phyloP scores from a whole-genome alignment of 2,113 vertebrate genomes.

The Agapornis roseicollis region DNA sequence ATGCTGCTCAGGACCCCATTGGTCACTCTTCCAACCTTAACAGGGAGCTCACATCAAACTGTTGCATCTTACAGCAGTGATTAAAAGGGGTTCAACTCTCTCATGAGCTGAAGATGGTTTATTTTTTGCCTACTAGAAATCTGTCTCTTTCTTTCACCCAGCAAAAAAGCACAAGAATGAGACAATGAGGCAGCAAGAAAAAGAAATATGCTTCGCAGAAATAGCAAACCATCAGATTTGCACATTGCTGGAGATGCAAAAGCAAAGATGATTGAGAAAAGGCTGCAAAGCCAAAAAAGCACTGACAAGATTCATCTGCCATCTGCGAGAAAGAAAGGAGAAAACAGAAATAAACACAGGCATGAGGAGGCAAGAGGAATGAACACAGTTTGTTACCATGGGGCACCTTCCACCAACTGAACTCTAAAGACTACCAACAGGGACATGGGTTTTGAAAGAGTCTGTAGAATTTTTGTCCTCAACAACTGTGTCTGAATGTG shows the following conservation, averaged over 20 bases:
- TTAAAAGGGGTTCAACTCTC: slow-evolving; percentile 18
- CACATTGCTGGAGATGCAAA: slow-evolving; percentile 47
- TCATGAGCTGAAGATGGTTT: not conserved
- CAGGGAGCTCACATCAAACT: not conserved
- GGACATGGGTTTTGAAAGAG: not conserved
- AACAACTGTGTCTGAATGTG: not conserved
- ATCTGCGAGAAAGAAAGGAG: slow-evolving; percentile 41
- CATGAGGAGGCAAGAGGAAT: not conserved
- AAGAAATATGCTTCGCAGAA: slow-evolving; percentile 33
- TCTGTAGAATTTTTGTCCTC: not conserved
- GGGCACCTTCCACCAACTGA: not conserved
- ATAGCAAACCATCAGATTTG: slow-evolving; percentile 43
- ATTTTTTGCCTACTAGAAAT: slow-evolving; percentile 45
- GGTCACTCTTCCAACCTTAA: slow-evolving; percentile 4
- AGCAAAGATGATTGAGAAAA: slow-evolving; percentile 52
- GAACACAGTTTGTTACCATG: not conserved
- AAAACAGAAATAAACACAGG: slow-evolving; percentile 41
- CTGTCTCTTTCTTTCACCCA: slow-evolving; percentile 30
- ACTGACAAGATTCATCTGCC: slow-evolving; percentile 55
- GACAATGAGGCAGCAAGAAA: slow-evolving; percentile 21
- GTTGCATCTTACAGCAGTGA: not conserved
- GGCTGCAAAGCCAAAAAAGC: slow-evolving; percentile 45
- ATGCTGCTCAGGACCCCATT: not conserved
- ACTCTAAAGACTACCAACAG: not conserved
- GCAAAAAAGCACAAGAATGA: slow-evolving; percentile 19